phyloP scores from a whole-genome alignment of 2,888 invertebrate species.

The Phortica okadai region DNA sequence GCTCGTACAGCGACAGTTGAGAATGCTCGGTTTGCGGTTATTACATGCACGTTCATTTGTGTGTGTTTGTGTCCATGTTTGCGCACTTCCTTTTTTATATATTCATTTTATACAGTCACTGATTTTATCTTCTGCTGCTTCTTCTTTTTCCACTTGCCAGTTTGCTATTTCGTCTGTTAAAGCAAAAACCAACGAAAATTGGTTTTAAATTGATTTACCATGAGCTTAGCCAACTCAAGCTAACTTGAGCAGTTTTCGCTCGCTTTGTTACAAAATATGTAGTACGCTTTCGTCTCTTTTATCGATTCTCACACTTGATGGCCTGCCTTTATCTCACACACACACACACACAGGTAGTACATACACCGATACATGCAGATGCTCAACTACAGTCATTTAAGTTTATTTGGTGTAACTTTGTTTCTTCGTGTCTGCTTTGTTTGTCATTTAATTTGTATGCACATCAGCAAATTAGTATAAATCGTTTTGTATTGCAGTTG shows the following conservation, averaged over 20 bases:
- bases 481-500: constrained; percentile 60
- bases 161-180: constrained; percentile 30
- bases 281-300: neutral
- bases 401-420: neutral
- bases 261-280: neutral
- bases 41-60: constrained; percentile 9
- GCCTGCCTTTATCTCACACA: neutral
- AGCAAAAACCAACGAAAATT: constrained; percentile 56
- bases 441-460: constrained; percentile 57
- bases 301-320: neutral
- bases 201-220: constrained; percentile 70
- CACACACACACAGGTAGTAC: neutral
- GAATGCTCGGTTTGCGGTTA: constrained; percentile 23
- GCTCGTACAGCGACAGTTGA: neutral
- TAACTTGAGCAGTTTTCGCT: neutral
- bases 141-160: neutral
- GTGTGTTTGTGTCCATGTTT: neutral
- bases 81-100: constrained; percentile 38
- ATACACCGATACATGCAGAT: neutral
- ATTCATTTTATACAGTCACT: constrained; percentile 44
- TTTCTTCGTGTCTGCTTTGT: neutral
- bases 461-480: constrained; percentile 62
- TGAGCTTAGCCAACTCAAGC: constrained; percentile 43
- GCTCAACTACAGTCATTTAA: no score
- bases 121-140: constrained; percentile 9